phyloP scores from a whole-genome alignment of 2,797 vertebrate species.

The Limnodromus scolopaceus region DNA sequence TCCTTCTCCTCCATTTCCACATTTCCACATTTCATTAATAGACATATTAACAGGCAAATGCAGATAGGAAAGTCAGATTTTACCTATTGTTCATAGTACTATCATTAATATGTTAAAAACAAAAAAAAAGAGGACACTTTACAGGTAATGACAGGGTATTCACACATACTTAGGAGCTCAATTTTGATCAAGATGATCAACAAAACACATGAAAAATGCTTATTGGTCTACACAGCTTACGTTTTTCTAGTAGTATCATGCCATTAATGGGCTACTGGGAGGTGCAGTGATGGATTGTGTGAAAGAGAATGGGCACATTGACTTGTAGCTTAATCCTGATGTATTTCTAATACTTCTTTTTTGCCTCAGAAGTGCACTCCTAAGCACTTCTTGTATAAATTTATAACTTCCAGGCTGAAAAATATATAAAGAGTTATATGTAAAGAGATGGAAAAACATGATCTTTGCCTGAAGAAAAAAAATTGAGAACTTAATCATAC shows the following conservation, averaged over 20 bases:
- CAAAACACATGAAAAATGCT: not conserved
- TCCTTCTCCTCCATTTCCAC: not conserved
- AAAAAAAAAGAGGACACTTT: not conserved
- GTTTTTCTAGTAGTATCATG: not conserved
- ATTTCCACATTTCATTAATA: not conserved
- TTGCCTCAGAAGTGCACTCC: not conserved
- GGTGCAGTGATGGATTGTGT: not conserved
- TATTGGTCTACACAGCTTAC: not conserved
- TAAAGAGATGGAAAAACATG: not conserved
- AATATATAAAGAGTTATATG: not conserved
- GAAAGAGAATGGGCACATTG: not conserved
- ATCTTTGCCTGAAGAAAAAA: not conserved
- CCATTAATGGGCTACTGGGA: not conserved
- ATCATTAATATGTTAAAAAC: not conserved
- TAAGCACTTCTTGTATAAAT: not conserved
- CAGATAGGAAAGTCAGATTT: not conserved
- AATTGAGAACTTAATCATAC: not conserved
- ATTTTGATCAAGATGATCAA: not conserved
- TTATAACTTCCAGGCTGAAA: not conserved
- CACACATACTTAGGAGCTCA: not conserved
- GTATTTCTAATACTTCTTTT: not conserved
- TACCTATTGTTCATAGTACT: not conserved
- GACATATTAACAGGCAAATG: not conserved
- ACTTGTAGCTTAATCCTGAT: not conserved
- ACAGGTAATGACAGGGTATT: not conserved